Percentiles rank a stretch among this genome's conserved stretches.
Evolutionary conservation across 2,888 invertebrate species (phyloP).

Genomic region (Aproaerema taeniolella): DNA sequence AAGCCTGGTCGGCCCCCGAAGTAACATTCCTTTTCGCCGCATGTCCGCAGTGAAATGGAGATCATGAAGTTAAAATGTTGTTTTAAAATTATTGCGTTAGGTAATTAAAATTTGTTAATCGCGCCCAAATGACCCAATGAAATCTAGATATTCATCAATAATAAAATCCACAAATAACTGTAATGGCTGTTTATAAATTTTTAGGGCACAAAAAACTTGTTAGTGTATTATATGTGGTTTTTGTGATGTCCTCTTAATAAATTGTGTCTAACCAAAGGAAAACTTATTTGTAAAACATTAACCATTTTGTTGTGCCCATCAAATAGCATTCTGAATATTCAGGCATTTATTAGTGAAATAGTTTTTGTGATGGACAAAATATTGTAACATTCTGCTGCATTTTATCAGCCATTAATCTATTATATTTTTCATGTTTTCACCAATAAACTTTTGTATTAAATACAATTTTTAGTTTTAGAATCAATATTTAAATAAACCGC

Average conservation of each 20-base stretch:
- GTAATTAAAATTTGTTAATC: constrained; percentile 54
- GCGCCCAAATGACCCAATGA: constrained; percentile 57
- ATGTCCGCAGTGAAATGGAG: constrained; percentile 73
- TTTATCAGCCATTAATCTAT: constrained; percentile 78
- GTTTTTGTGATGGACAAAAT: constrained; percentile 72
- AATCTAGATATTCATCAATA: constrained; percentile 47
- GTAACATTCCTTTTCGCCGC: constrained; percentile 75
- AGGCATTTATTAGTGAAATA: constrained; percentile 76
- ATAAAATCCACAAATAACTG: constrained; percentile 49
- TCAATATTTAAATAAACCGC: constrained; percentile 72
- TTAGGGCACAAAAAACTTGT: constrained; percentile 74
- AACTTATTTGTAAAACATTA: constrained; percentile 63
- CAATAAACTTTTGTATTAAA: constrained; percentile 78
- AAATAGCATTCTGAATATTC: constrained; percentile 70
- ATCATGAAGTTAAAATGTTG: constrained; percentile 65
- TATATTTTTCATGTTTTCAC: constrained; percentile 79
- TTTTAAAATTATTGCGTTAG: constrained; percentile 58
- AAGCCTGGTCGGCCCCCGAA: constrained; percentile 71
- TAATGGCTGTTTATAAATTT: constrained; percentile 71
- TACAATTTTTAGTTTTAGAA: constrained; percentile 78
- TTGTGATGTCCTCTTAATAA: constrained; percentile 59
- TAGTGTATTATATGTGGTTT: constrained; percentile 64
- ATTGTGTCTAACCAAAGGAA: constrained; percentile 55
- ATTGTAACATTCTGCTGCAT: constrained; percentile 77
- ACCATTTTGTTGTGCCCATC: constrained; percentile 74